A percentile compares a stretch with the other conserved stretches of the same genome.
Conservation (phyloP, 2,113 vertebrate genomes). For the Erinaceus europaeus region DNA sequence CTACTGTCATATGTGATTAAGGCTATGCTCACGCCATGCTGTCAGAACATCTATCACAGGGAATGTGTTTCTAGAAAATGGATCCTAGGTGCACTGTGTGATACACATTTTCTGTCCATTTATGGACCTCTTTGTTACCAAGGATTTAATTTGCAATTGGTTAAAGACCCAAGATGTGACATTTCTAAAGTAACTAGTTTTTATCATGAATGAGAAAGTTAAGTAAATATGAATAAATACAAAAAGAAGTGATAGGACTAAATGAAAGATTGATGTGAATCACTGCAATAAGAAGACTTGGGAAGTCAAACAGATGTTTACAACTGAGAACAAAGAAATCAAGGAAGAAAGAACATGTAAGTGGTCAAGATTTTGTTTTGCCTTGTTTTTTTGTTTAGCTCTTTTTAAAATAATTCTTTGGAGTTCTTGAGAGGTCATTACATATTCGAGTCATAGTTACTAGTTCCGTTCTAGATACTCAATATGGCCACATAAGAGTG, state of each 20-base stretch:
- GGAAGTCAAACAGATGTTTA: not conserved
- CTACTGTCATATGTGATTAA: not conserved
- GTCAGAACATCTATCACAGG: not conserved
- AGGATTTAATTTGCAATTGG: constrained; percentile 13
- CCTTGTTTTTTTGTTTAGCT: no score
- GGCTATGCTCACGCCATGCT: not conserved
- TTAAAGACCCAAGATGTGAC: not conserved
- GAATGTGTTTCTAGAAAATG: not conserved
- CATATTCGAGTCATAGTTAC: not conserved
- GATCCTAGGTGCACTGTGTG: not conserved
- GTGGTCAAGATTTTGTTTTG: no score
- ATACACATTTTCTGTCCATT: not conserved
- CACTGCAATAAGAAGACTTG: not conserved
- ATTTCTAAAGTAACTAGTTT: not conserved
- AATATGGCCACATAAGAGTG: not conserved
- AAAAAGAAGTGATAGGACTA: not conserved
- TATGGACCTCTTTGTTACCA: not conserved
- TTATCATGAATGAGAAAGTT: constrained; percentile 5
- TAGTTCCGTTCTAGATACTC: not conserved
- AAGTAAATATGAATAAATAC: not conserved
- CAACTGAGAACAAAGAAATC: not conserved
- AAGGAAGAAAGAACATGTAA: not conserved
- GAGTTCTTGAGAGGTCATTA: not conserved
- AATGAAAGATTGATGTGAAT: not conserved
- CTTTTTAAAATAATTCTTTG: not conserved